Evolutionary conservation across 2,113 vertebrate species (phyloP).

Genomic region (Dendropsophus ebraccatus): DNA sequence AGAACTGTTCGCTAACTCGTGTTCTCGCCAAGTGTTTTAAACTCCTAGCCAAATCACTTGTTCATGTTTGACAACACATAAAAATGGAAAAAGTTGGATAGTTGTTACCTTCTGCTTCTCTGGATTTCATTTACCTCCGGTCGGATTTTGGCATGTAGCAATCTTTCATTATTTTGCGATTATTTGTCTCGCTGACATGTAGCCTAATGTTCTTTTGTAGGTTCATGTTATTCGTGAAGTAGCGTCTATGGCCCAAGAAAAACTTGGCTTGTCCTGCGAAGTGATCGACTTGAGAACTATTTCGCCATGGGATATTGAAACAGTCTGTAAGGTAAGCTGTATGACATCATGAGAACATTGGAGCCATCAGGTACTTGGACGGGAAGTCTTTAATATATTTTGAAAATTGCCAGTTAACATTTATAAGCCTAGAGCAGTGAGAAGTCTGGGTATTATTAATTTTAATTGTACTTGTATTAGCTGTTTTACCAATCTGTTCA

Average conservation of each 20-base stretch:
- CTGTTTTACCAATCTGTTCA: not conserved
- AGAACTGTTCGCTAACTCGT: not conserved
- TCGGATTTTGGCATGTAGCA: not conserved
- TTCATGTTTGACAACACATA: not conserved
- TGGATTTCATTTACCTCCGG: slow-evolving; percentile 8
- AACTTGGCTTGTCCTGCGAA: slow-evolving; percentile 96
- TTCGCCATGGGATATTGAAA: slow-evolving; percentile 93
- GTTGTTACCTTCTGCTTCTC: not conserved
- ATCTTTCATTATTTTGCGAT: not conserved
- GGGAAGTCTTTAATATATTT: not conserved
- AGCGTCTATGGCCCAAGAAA: slow-evolving; percentile 92
- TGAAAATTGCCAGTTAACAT: not conserved
- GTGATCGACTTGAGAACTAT: slow-evolving; percentile 94
- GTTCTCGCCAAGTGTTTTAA: not conserved
- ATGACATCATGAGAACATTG: not conserved
- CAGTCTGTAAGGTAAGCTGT: slow-evolving; percentile 87
- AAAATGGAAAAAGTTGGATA: not conserved
- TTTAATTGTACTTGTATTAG: not conserved
- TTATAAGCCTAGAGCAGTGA: not conserved
- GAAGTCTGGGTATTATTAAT: not conserved
- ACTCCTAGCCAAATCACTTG: not conserved
- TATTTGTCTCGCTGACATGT: slow-evolving; percentile 21
- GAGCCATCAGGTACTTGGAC: not conserved
- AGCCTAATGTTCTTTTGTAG: slow-evolving; percentile 68
- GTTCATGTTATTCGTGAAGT: slow-evolving; percentile 94